phyloP scores from a whole-genome alignment of 2,888 invertebrate species.

The Phymatocera aterrima region DNA sequence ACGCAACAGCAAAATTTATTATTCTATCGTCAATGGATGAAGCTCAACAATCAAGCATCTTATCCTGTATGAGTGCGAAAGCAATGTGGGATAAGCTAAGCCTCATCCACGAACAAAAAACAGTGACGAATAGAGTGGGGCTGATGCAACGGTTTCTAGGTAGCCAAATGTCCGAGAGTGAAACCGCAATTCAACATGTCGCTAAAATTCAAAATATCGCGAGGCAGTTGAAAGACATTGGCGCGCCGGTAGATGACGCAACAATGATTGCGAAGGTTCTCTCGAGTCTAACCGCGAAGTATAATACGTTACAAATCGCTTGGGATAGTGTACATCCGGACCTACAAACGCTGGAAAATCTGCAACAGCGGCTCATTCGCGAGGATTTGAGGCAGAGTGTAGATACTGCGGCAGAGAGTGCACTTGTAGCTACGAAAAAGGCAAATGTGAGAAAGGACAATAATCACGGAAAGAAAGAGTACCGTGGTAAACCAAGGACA shows the following conservation, averaged over 20 bases:
- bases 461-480: background rate
- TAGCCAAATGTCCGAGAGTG: slow-evolving; percentile 48
- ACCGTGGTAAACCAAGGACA: background rate
- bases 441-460: background rate
- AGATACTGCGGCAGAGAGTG: slow-evolving; percentile 46
- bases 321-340: background rate
- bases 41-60: background rate
- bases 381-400: slow-evolving; percentile 44
- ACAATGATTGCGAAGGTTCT: slow-evolving; percentile 50
- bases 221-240: slow-evolving; percentile 50
- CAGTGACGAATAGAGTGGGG: slow-evolving; percentile 51
- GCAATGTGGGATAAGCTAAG: slow-evolving; percentile 39
- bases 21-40: background rate
- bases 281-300: slow-evolving; percentile 49
- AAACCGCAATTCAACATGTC: slow-evolving; percentile 50
- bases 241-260: too few species aligned
- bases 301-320: slow-evolving; percentile 40
- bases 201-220: slow-evolving; percentile 33
- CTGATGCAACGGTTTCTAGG: slow-evolving; percentile 51
- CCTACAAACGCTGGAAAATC: slow-evolving; percentile 44
- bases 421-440: slow-evolving; percentile 45
- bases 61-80: background rate
- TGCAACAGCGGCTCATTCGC: slow-evolving; percentile 48
- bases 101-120: slow-evolving; percentile 50
- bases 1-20: slow-evolving; percentile 47